Evolutionary conservation across 2,113 vertebrate genomes (phyloP), one percentile per base, ranked within the genome.

Genomic region (Callithrix jacchus): DNA sequence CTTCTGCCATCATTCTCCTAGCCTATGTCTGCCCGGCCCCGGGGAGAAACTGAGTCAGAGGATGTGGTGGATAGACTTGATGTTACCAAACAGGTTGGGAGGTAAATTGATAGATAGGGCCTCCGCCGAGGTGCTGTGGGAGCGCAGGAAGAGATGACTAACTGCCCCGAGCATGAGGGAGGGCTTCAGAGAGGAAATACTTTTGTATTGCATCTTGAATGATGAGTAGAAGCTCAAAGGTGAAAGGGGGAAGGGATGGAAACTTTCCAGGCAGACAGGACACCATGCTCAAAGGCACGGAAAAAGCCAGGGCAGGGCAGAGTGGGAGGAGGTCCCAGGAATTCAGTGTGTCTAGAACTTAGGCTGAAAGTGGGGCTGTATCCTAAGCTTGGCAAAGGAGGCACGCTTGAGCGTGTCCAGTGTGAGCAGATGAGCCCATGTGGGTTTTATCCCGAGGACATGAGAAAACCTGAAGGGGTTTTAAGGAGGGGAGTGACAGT

Each of bases 141-240:
- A 71, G 49, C 12, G 0, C 42, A 2, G 30, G 81, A 76, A 96
- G 56, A 85, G 56, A 90, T 92, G 93, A 88, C 68, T 93, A 70
- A 96, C 23, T 35, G 52, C 64, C 52, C 47, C 1, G 12, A 21
- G 71, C 8, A 1, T 21, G 40, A 76, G 92, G 89, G 89, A 95
- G 70, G 79, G n/a, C 83, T 89, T 56, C 37, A 6, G 76, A 58
- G 81, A 96, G 94, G 96, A 97, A 98, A 73, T 95, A 94, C 58
- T 87, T 87, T 64, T 73, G 25, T 47, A 56, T 86, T 91, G 77
- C 49, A 0, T 91, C 71, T 61, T 93, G 79, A 87, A 93, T 70
- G 77, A 85, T 81, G 74, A 92, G 45, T 66, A 74, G 54, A 77
- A 94, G 89, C 92, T 95, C 82, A 96, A 88, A 94, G 92, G 84